These are phyloP conservation scores for Drosophila testacea DNA, from an alignment of 2,888 invertebrate species.

Conservation along the genomic window DNA sequence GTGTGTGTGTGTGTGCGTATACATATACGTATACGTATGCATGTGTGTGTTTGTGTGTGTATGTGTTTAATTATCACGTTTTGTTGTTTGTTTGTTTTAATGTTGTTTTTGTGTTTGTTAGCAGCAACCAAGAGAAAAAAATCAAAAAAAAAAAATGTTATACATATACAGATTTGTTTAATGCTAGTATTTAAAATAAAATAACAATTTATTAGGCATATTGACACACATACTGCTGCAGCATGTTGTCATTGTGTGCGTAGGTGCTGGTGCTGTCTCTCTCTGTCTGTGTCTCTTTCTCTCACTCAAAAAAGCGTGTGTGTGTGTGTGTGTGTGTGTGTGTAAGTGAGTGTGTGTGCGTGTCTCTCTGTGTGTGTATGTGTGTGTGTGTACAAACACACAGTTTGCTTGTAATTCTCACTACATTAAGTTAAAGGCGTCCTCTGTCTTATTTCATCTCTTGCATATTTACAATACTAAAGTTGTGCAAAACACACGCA, in stretches of 20 bases:
- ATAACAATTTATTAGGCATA: conserved; percentile 76
- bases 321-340: neutral
- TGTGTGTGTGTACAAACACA: conserved; percentile 45
- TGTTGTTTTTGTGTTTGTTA: conserved; percentile 39
- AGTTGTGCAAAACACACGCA: conserved; percentile 24
- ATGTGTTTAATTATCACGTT: conserved; percentile 69
- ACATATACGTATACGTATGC: conserved; percentile 25
- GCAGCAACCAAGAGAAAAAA: conserved; percentile 50
- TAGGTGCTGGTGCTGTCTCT: conserved; percentile 17
- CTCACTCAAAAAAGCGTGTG: neutral
- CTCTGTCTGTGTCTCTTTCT: neutral
- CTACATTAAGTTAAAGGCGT: conserved; percentile 34
- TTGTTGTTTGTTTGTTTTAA: conserved; percentile 38
- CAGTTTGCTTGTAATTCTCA: conserved; percentile 36
- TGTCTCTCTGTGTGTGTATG: conserved; percentile 9
- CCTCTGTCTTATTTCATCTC: conserved; percentile 38
- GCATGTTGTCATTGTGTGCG: conserved; percentile 40
- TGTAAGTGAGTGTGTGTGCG: conserved; percentile 4
- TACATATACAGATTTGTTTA: conserved; percentile 40
- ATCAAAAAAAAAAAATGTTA: conserved; percentile 22
- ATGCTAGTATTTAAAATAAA: conserved; percentile 73
- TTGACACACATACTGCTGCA: conserved; percentile 59
- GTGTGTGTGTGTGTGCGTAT: conserved; percentile 34
- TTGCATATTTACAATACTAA: conserved; percentile 62
- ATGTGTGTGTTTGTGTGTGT: conserved; percentile 32